Evolutionary conservation across 2,888 invertebrate species (phyloP).

Genomic region (Electrophaes corylata): DNA sequence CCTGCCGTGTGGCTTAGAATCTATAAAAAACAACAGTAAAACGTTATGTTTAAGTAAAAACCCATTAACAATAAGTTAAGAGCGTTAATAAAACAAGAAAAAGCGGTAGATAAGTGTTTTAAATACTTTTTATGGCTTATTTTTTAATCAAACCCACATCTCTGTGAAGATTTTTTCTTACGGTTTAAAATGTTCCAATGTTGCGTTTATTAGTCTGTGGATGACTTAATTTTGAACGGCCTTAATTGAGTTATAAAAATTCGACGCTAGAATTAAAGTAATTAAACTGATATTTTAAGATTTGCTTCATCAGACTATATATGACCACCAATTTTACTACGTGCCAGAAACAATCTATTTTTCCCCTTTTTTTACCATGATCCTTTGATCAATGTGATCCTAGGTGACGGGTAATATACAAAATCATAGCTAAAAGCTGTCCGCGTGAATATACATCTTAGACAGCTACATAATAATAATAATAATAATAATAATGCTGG

Average conservation of each 20-base stretch:
- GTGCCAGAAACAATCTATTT: too few species aligned
- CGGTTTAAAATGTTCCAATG: slow-evolving; percentile 35
- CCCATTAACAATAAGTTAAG: slow-evolving; percentile 68
- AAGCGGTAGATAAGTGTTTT: slow-evolving; percentile 40
- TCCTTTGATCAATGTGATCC: too few species aligned
- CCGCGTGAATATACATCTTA: too few species aligned
- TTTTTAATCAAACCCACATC: slow-evolving; percentile 37
- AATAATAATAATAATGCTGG: too few species aligned
- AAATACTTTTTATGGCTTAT: slow-evolving; percentile 37
- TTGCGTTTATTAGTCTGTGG: slow-evolving; percentile 37
- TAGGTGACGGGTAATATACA: too few species aligned
- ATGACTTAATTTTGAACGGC: slow-evolving; percentile 44
- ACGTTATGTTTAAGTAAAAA: slow-evolving; percentile 64
- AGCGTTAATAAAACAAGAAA: slow-evolving; percentile 55
- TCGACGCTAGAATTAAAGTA: slow-evolving; percentile 37
- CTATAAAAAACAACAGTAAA: slow-evolving; percentile 59
- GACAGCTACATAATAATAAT: too few species aligned
- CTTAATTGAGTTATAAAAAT: slow-evolving; percentile 48
- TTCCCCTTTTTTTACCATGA: too few species aligned
- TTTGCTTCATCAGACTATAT: slow-evolving; percentile 26
- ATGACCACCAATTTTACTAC: too few species aligned
- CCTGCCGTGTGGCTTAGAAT: slow-evolving; percentile 50
- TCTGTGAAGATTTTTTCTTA: slow-evolving; percentile 35
- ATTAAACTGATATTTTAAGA: slow-evolving; percentile 33
- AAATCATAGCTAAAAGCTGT: too few species aligned